Base-by-base conservation (phyloP, 2,113 vertebrate genomes). In the Forbesichthys agassizii region DNA sequence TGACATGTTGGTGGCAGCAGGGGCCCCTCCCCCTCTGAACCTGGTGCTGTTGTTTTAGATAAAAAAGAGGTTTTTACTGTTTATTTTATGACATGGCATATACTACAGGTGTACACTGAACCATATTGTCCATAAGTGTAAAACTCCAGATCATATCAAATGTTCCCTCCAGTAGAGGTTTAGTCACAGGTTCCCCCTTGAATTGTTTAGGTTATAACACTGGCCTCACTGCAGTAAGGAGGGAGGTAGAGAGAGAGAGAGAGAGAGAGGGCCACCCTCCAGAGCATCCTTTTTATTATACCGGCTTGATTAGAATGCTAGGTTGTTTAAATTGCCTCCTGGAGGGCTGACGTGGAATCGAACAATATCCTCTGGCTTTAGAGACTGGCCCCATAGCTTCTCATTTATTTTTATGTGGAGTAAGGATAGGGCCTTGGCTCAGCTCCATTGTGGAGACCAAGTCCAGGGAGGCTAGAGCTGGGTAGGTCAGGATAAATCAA, bases 321-420 rank as follows among this genome's bases (percentile, higher is more conserved):
- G 86, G 74, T 89, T 86, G 80, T 90, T 91, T 90, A 89, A 92
- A 90, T 86, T 86, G 86, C 87, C 89, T 92, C 88, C 87, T 86
- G 78, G 84, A 87, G 86, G 81, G 84, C 75, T 83, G 77, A 87
- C 77, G 82, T 85, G 88, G 89, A 89, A 90, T 90, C 81, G 83
- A 90, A 88, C 90, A 90, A 90, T 91, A 89, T 91, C 83, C 86
- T 74, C 73, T 81, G 85, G 88, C 86, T 91, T 88, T 79, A 66
- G 81, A 82, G 81, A 74, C 74, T 62, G 79, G 80, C 86, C 85
- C 88, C 85, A 77, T 68, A 79, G 83, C 88, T 90, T 90, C 90
- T 91, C 89, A 88, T 93, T 91, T 91, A 91, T 90, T 91, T 92
- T 90, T 81, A 92, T 88, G 86, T 80, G 64, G 81, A 81, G 80